phyloP scores from a whole-genome alignment of 2,797 vertebrate genomes.

The Buphagus erythrorhynchus region DNA sequence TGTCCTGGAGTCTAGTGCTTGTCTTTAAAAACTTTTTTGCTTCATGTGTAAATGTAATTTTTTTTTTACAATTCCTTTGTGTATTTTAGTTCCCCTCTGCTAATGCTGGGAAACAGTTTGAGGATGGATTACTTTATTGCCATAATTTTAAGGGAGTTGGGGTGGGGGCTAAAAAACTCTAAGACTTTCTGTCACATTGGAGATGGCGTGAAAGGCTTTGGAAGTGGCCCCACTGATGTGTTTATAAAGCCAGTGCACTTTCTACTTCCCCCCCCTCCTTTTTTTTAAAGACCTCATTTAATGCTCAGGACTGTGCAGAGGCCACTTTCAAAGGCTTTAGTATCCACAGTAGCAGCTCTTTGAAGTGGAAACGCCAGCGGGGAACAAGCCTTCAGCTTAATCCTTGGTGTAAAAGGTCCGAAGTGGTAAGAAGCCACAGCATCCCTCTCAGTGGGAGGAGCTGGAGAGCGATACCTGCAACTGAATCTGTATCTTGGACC shows the following conservation, averaged over 20 bases:
- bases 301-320: not conserved
- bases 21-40: not conserved
- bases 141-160: not conserved
- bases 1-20: not conserved
- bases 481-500: not conserved
- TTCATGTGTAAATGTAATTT: not conserved
- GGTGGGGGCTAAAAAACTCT: not conserved
- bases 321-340: slow-evolving; percentile 27
- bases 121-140: not conserved
- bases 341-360: slow-evolving; percentile 20
- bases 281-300: not conserved
- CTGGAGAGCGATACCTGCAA: not conserved
- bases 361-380: not conserved
- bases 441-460: not conserved
- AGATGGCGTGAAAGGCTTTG: not conserved
- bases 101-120: not conserved
- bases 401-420: not conserved
- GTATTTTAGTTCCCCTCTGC: not conserved
- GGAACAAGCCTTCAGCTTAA: not conserved
- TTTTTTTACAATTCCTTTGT: not conserved
- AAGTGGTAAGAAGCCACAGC: not conserved
- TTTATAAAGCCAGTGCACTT: not conserved
- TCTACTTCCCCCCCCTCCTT: accelerated
- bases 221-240: not conserved
- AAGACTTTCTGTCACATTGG: not conserved